Conservation (phyloP, 1,140 invertebrate genomes). For the Drosophila kikkawai region DNA sequence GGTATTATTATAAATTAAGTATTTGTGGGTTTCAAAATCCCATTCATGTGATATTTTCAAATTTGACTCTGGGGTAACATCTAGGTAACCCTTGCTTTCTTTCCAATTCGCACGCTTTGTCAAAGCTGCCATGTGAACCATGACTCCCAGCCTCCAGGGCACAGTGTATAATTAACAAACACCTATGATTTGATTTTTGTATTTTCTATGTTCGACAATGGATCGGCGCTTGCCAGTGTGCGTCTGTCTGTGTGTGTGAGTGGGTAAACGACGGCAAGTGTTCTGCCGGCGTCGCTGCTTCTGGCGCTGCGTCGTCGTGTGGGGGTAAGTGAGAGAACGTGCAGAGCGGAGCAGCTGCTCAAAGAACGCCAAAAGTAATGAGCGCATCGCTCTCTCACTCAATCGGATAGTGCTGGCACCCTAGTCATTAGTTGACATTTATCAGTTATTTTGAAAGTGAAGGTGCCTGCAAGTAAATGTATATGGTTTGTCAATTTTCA, state of each 20-base stretch:
- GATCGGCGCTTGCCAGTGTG: slow-evolving; percentile 34
- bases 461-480: not conserved
- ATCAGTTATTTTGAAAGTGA: not conserved
- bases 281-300: slow-evolving; percentile 57
- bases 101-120: not conserved
- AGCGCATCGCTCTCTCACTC: slow-evolving; percentile 34
- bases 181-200: slow-evolving; percentile 74
- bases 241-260: slow-evolving; percentile 46
- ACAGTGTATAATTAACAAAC: slow-evolving; percentile 66
- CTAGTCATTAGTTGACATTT: not conserved
- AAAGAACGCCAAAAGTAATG: slow-evolving; percentile 77
- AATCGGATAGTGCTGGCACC: slow-evolving; percentile 1
- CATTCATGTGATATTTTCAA: not conserved
- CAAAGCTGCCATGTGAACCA: slow-evolving; percentile 16
- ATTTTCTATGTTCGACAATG: slow-evolving; percentile 63
- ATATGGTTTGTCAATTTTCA: no score
- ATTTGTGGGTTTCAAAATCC: not conserved
- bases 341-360: slow-evolving; percentile 22
- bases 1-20: no score
- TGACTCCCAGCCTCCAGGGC: slow-evolving; percentile 31
- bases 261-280: slow-evolving; percentile 77
- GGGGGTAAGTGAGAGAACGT: slow-evolving; percentile 61
- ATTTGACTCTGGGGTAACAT: not conserved
- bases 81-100: slow-evolving; percentile 10
- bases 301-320: slow-evolving; percentile 54